Percentiles rank a stretch among this genome's conserved stretches.
phyloP scores from a whole-genome alignment of 2,113 vertebrate species.

The Aegotheles bennettii region DNA sequence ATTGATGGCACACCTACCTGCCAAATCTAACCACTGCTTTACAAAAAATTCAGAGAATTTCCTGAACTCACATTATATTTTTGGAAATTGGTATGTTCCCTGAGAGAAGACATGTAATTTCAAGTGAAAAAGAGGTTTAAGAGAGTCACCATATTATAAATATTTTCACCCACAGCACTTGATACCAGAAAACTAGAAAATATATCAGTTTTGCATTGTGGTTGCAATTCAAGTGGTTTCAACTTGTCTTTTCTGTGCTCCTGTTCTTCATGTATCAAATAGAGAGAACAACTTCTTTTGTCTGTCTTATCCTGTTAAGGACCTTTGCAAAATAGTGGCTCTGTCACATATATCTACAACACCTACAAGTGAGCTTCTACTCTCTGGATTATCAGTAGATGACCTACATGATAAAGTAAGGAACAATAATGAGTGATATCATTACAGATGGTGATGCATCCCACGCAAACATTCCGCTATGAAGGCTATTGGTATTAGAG shows the following conservation, averaged over 20 bases:
- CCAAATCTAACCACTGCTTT: background rate
- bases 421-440: background rate
- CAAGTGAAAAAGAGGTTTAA: background rate
- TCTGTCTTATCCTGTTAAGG: background rate
- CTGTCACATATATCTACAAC: background rate
- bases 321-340: background rate
- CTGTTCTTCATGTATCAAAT: background rate
- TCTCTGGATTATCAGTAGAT: background rate
- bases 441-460: background rate
- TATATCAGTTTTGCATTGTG: background rate
- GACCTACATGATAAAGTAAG: background rate
- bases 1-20: background rate
- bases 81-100: background rate
- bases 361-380: background rate
- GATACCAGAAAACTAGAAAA: background rate
- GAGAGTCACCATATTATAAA: background rate
- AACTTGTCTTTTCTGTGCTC: background rate
- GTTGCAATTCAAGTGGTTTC: background rate
- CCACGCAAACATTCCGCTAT: background rate
- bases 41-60: background rate
- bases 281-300: background rate
- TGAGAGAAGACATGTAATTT: background rate
- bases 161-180: background rate
- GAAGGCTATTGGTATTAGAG: background rate
- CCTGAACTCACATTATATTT: background rate